Percentiles rank a stretch among this genome's conserved stretches.
These are phyloP conservation scores for Parotocinclus haroldoi DNA, from an alignment of 2,797 vertebrate species.

Conservation along the genomic window DNA sequence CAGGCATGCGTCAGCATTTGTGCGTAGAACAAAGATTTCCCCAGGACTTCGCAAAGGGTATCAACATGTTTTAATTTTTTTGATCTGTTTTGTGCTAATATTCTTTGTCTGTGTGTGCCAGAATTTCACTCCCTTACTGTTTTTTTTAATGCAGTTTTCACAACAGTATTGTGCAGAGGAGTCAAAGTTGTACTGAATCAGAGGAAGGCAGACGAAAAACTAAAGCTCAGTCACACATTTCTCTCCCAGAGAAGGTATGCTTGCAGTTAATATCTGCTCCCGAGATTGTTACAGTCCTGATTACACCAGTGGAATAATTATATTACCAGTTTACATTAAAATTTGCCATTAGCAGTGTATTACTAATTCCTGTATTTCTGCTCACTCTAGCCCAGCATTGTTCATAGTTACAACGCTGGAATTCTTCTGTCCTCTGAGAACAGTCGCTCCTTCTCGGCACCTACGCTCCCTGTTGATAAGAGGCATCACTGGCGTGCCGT, in stretches of 20 bases:
- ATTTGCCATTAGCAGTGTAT: background rate
- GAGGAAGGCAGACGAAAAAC: conserved; percentile 78
- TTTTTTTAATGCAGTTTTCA: conserved; percentile 39
- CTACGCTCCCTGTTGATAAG: conserved; percentile 75
- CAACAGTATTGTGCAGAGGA: conserved; percentile 76
- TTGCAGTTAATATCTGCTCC: no score
- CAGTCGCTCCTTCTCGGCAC: conserved; percentile 85
- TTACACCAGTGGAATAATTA: no score
- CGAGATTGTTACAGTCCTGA: no score
- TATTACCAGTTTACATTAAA: no score
- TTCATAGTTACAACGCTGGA: conserved; percentile 73
- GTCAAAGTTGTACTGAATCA: conserved; percentile 86
- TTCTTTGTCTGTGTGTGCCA: background rate
- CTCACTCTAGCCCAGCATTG: conserved; percentile 55
- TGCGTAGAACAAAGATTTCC: conserved; percentile 78
- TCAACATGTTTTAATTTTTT: conserved; percentile 22
- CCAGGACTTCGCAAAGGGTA: conserved; percentile 77
- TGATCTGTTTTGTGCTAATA: background rate
- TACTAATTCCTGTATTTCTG: background rate
- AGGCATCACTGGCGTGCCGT: conserved; percentile 63
- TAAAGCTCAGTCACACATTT: conserved; percentile 47
- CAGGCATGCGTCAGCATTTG: conserved; percentile 82
- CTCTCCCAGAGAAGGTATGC: conserved; percentile 54
- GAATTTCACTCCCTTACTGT: background rate
- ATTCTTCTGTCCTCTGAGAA: conserved; percentile 88